A percentile compares a stretch with the other conserved stretches of the same genome.
phyloP scores from a whole-genome alignment of 1,140 invertebrate genomes.

The Pararge aegeria region DNA sequence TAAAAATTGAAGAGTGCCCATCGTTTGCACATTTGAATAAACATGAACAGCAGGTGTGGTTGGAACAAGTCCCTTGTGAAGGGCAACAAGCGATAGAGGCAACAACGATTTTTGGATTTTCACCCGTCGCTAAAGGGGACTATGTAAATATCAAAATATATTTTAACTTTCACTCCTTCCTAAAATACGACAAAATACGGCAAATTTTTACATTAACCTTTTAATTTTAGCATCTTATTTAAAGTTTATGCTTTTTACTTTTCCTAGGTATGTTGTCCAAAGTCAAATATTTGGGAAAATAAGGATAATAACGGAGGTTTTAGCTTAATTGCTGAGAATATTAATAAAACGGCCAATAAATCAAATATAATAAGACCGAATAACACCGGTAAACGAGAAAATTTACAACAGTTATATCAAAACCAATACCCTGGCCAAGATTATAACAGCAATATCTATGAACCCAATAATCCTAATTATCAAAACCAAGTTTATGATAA shows the following conservation, averaged over 20 bases:
- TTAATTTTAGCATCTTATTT: too few relatives aligned
- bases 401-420: background rate
- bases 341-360: background rate
- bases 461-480: constrained; percentile 3
- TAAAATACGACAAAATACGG: too few relatives aligned
- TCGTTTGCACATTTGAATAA: constrained; percentile 33
- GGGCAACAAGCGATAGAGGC: constrained; percentile 12
- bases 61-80: constrained; percentile 39
- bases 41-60: constrained; percentile 42
- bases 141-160: constrained; percentile 32
- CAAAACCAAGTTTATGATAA: background rate
- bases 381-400: constrained; percentile 4
- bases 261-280: constrained; percentile 38
- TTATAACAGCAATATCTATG: constrained; percentile 1
- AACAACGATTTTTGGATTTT: constrained; percentile 28
- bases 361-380: constrained; percentile 5
- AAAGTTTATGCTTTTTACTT: too few relatives aligned
- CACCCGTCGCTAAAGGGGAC: constrained; percentile 40
- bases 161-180: too few relatives aligned
- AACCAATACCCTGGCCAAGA: background rate
- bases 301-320: background rate
- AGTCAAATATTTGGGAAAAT: constrained; percentile 22
- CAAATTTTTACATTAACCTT: too few relatives aligned
- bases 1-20: constrained; percentile 38
- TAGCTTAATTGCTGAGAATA: background rate